Percentiles rank a stretch among this genome's conserved stretches.
These are phyloP conservation scores for Champsocephalus esox DNA, from an alignment of 2,797 vertebrate genomes.

Conservation along the genomic window DNA sequence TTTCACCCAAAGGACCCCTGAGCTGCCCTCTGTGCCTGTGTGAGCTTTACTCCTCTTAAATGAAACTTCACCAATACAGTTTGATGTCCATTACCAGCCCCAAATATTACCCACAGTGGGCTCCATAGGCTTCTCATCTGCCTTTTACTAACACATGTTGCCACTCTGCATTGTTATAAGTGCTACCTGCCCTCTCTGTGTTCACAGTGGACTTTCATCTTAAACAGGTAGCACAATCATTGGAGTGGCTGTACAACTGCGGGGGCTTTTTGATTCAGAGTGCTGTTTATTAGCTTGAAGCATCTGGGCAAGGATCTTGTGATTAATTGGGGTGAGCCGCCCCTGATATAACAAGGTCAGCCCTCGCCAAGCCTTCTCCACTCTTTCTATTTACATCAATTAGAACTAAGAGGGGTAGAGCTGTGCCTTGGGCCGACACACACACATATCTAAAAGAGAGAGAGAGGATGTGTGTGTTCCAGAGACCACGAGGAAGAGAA, in stretches of 20 bases:
- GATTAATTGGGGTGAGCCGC: slow-evolving; percentile 96
- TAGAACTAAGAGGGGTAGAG: slow-evolving; percentile 87
- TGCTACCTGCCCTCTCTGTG: slow-evolving; percentile 53
- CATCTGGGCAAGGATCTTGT: slow-evolving; percentile 89
- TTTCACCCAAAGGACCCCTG: no score
- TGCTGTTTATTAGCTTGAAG: slow-evolving; percentile 91
- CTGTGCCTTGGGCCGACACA: slow-evolving; percentile 59
- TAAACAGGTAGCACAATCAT: slow-evolving; percentile 70
- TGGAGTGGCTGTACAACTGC: slow-evolving; percentile 76
- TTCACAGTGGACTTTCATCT: slow-evolving; percentile 78
- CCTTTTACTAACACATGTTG: slow-evolving; percentile 68
- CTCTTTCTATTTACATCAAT: slow-evolving; percentile 93
- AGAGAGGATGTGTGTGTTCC: slow-evolving; percentile 27
- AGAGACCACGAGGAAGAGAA: slow-evolving; percentile 20
- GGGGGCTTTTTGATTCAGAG: slow-evolving; percentile 79
- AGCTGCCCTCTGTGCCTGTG: no score
- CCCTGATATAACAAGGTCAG: slow-evolving; percentile 91
- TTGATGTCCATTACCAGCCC: no score
- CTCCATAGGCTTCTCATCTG: slow-evolving; percentile 52
- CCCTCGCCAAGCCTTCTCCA: slow-evolving; percentile 82
- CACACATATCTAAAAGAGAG: slow-evolving; percentile 25
- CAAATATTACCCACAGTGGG: no score
- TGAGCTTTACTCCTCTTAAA: no score
- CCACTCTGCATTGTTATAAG: slow-evolving; percentile 65
- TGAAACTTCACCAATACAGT: no score